Evolutionary conservation across 2,797 vertebrate genomes (phyloP).

Genomic region (Aphelocoma californica): DNA sequence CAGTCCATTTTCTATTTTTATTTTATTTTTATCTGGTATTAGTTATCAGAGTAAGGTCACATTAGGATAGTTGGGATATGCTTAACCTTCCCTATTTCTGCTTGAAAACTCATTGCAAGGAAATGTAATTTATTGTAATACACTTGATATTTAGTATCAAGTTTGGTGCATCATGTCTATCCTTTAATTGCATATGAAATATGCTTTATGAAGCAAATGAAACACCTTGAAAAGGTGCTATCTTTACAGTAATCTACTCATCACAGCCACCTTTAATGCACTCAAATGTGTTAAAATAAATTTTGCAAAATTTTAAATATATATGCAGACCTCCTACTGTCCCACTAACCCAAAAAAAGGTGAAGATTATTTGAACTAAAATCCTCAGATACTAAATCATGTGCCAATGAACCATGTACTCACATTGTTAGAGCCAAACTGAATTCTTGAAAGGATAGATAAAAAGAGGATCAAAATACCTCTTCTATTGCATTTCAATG

Average conservation of each 20-base stretch:
- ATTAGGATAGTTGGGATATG: not conserved
- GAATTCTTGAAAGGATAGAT: not conserved
- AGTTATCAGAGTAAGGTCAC: not conserved
- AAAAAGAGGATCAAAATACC: not conserved
- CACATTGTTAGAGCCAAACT: not conserved
- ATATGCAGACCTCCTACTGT: not conserved
- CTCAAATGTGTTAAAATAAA: not conserved
- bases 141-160: not conserved
- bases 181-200: not conserved
- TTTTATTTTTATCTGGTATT: not conserved
- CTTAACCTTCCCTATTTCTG: not conserved
- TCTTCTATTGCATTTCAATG: not conserved
- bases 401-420: not conserved
- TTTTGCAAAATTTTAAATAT: not conserved
- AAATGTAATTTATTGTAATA: not conserved
- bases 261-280: not conserved
- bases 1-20: not conserved
- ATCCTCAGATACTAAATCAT: not conserved
- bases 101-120: not conserved
- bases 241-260: not conserved
- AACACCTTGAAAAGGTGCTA: not conserved
- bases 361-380: not conserved
- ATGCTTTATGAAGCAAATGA: not conserved
- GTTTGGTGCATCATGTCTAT: not conserved
- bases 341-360: not conserved